Evolutionary conservation across 1,140 invertebrate species (phyloP).

Genomic region (Nasonia vitripennis): DNA sequence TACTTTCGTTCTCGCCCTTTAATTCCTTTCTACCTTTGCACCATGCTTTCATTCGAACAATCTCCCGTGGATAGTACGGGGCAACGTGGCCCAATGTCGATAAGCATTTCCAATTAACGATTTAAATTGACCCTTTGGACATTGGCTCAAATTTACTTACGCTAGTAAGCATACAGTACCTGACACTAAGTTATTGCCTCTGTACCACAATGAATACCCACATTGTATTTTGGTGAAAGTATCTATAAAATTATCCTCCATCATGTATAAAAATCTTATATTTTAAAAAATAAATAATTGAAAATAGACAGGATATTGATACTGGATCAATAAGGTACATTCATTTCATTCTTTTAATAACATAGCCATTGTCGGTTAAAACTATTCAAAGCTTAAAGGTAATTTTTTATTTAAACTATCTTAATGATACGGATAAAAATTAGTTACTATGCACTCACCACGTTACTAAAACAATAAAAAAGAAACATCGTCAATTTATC

Average conservation of each 20-base stretch:
- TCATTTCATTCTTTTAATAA: not conserved
- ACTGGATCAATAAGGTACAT: not conserved
- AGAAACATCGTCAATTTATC: no score
- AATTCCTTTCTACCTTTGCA: not conserved
- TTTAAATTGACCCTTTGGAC: slow-evolving; percentile 57
- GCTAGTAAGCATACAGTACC: not conserved
- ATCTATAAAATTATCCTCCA: not conserved
- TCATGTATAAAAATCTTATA: no score
- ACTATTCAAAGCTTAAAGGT: no score
- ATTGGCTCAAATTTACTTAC: slow-evolving; percentile 44
- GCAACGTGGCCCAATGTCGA: slow-evolving; percentile 46
- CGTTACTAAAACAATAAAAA: no score
- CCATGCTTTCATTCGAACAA: slow-evolving; percentile 6
- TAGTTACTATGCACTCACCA: not conserved
- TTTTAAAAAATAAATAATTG: no score
- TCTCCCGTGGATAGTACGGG: not conserved
- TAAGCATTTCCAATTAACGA: slow-evolving; percentile 61
- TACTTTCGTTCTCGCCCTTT: not conserved
- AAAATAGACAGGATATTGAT: no score
- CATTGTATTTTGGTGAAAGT: not conserved
- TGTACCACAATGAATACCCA: no score
- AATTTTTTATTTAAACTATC: no score
- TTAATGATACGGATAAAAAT: not conserved
- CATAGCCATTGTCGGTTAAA: not conserved
- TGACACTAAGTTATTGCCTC: not conserved